Conservation (phyloP, 2,888 invertebrate species). For the Drosophila formosana region DNA sequence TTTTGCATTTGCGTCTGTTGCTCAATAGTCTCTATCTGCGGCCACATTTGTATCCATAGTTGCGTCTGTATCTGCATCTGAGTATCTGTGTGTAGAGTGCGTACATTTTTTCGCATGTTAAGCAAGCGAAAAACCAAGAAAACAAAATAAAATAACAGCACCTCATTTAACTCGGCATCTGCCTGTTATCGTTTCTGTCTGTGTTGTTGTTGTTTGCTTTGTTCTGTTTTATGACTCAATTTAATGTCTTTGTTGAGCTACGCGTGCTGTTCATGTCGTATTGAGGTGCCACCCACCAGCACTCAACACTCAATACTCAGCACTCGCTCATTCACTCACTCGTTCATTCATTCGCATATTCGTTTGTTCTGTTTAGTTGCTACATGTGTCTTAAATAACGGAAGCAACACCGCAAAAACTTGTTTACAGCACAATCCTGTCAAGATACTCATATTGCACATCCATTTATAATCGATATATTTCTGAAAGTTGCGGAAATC, state of each 20-base stretch:
- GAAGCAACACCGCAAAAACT: constrained; percentile 43
- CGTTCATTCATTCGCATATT: constrained; percentile 35
- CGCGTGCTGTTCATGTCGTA: constrained; percentile 63
- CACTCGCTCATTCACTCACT: constrained; percentile 30
- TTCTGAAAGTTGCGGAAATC: constrained; percentile 29
- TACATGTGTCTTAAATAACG: constrained; percentile 45
- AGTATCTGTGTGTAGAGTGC: constrained; percentile 28
- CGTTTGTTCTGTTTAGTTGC: constrained; percentile 38
- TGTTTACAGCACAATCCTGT: constrained; percentile 47
- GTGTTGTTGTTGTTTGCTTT: constrained; percentile 41
- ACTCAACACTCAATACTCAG: constrained; percentile 17
- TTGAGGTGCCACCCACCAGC: constrained; percentile 56
- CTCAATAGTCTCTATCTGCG: constrained; percentile 9
- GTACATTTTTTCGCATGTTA: constrained; percentile 66
- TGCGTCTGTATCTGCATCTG: constrained; percentile 31
- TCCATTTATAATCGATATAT: constrained; percentile 32
- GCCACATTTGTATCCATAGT: constrained; percentile 18
- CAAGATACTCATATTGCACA: constrained; percentile 19
- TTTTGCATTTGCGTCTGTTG: constrained; percentile 46
- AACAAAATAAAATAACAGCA: constrained; percentile 48
- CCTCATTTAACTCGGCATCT: constrained; percentile 69
- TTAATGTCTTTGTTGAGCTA: constrained; percentile 66
- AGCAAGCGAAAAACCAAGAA: constrained; percentile 26
- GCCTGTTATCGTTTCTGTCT: constrained; percentile 52
- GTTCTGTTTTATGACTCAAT: constrained; percentile 73